These are phyloP conservation scores for Aphelocoma californica DNA, from an alignment of 2,797 vertebrate genomes.

Conservation along the genomic window DNA sequence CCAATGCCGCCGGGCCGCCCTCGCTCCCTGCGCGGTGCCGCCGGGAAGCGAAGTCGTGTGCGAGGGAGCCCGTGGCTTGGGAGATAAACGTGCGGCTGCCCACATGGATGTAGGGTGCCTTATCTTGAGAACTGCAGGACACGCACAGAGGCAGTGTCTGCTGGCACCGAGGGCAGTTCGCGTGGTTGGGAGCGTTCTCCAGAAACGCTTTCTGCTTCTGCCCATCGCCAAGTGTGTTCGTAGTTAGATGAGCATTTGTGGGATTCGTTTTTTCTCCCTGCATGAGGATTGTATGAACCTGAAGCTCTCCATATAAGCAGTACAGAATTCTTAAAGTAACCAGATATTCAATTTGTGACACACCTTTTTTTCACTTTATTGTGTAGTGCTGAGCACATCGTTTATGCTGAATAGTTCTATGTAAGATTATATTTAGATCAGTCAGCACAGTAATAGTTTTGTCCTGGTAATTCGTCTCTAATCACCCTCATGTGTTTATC, in stretches of 20 bases:
- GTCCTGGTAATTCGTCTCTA: neutral
- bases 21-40: no score
- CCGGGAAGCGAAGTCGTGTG: fast-evolving
- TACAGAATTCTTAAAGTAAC: neutral
- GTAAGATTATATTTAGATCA: neutral
- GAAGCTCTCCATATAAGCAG: fast-evolving
- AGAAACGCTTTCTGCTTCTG: neutral
- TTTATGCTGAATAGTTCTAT: neutral
- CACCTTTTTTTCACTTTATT: neutral
- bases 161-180: fast-evolving
- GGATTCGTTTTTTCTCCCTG: neutral
- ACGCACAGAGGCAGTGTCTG: neutral
- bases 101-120: fast-evolving
- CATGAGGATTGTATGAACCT: fast-evolving
- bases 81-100: fast-evolving
- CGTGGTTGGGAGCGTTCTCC: fast-evolving
- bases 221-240: fast-evolving
- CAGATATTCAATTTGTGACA: fast-evolving
- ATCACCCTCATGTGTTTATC: neutral
- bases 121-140: neutral
- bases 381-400: neutral
- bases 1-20: fast-evolving
- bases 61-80: fast-evolving
- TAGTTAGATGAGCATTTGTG: fast-evolving
- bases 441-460: neutral